phyloP scores from a whole-genome alignment of 2,113 vertebrate species.

The Dascyllus trimaculatus region DNA sequence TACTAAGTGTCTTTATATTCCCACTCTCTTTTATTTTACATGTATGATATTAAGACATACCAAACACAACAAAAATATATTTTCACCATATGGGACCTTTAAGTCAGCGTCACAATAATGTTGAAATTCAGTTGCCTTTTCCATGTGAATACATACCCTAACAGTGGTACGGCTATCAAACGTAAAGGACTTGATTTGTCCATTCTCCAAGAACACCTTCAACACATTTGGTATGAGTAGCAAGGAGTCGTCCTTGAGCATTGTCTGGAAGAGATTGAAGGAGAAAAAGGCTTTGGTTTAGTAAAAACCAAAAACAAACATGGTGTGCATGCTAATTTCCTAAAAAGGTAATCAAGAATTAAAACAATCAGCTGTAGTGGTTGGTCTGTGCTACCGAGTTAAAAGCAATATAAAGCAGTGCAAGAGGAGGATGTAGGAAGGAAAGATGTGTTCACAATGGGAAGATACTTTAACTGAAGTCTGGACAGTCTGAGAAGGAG shows the following conservation, averaged over 20 bases:
- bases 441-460: constrained; percentile 23
- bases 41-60: too few relatives aligned
- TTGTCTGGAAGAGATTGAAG: constrained; percentile 87
- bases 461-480: constrained; percentile 37
- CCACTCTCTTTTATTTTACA: too few relatives aligned
- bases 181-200: constrained; percentile 99
- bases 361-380: constrained; percentile 21
- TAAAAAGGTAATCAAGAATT: constrained; percentile 42
- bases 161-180: constrained; percentile 98
- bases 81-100: neutral
- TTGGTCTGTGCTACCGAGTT: constrained; percentile 2
- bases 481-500: constrained; percentile 28
- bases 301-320: neutral
- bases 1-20: too few relatives aligned
- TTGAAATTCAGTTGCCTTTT: constrained; percentile 1
- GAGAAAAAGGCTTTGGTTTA: constrained; percentile 25
- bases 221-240: constrained; percentile 98
- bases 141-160: constrained; percentile 86
- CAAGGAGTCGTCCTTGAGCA: constrained; percentile 98
- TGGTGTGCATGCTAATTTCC: constrained; percentile 22
- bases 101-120: neutral
- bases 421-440: constrained; percentile 26
- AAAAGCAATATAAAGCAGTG: constrained; percentile 30
- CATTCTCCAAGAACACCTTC: constrained; percentile 99
- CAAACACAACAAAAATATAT: too few relatives aligned